phyloP scores from a whole-genome alignment of 1,140 invertebrate species.

The Homarus americanus region DNA sequence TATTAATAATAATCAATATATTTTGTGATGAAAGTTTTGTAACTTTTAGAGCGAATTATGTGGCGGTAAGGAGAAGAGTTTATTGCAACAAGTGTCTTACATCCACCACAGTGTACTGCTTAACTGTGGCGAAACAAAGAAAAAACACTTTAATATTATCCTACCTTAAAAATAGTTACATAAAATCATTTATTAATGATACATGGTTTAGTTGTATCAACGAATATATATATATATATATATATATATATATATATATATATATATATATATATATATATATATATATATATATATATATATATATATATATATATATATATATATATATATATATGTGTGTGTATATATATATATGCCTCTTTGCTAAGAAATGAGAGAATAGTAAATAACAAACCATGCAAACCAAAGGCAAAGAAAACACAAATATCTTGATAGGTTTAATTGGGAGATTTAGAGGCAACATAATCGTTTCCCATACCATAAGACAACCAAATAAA shows the following conservation, averaged over 20 bases:
- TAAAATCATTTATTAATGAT: too few relatives aligned
- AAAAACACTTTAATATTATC: too few relatives aligned
- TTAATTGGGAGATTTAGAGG: slow-evolving; percentile 19
- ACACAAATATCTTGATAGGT: slow-evolving; percentile 46
- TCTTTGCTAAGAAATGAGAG: not conserved
- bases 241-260: slow-evolving; percentile 9
- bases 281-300: slow-evolving; percentile 14
- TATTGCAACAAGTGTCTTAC: too few relatives aligned
- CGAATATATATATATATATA: slow-evolving; percentile 24
- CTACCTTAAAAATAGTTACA: too few relatives aligned
- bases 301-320: not conserved
- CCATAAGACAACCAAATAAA: not conserved
- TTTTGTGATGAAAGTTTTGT: too few relatives aligned
- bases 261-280: not conserved
- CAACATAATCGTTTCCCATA: not conserved
- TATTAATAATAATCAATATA: too few relatives aligned
- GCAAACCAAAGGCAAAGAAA: slow-evolving; percentile 47
- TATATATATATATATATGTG: not conserved
- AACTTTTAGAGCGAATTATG: too few relatives aligned
- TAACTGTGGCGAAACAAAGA: too few relatives aligned
- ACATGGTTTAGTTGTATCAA: not conserved
- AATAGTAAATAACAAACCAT: slow-evolving; percentile 20
- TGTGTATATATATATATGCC: not conserved
- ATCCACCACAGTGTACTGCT: too few relatives aligned
- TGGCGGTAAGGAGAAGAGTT: too few relatives aligned